These are phyloP conservation scores for Leptarthrus brevirostris DNA, from an alignment of 2,888 invertebrate species.

Conservation along the genomic window DNA sequence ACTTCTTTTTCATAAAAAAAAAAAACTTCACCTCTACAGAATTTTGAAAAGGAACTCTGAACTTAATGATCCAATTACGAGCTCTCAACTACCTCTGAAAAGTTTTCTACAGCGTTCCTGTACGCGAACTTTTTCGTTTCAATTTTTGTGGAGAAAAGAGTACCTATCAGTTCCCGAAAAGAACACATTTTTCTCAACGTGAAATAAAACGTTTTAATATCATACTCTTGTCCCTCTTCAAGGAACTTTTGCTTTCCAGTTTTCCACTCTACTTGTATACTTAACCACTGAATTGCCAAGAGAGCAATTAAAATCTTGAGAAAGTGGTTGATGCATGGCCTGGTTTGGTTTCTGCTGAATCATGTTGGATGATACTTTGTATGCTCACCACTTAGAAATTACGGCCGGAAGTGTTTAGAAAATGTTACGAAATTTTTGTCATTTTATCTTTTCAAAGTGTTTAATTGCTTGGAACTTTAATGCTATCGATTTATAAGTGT, in stretches of 20 bases:
- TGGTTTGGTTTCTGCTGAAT: too few species aligned
- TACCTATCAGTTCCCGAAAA: neutral
- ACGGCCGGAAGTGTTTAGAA: slow-evolving; percentile 13
- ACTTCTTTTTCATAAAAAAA: neutral
- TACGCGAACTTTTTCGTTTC: slow-evolving; percentile 6
- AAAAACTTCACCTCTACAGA: neutral
- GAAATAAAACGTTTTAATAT: slow-evolving; percentile 13
- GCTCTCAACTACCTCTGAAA: neutral
- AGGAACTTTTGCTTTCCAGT: neutral
- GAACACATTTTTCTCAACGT: slow-evolving; percentile 9
- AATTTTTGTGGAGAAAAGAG: neutral
- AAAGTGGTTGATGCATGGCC: slow-evolving; percentile 19
- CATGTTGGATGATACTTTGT: slow-evolving; percentile 1
- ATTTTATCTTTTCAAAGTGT: neutral
- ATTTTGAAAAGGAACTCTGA: neutral
- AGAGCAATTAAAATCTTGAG: slow-evolving; percentile 22
- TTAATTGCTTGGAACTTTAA: slow-evolving; percentile 5
- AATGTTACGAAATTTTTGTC: slow-evolving; percentile 1
- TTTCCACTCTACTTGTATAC: slow-evolving; percentile 11
- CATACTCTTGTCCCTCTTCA: slow-evolving; percentile 3
- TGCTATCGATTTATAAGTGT: neutral
- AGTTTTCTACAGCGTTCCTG: slow-evolving; percentile 2
- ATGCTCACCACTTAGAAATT: neutral
- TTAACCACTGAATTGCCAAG: slow-evolving; percentile 32
- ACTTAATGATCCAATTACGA: slow-evolving; percentile 5